Evolutionary conservation across 2,113 vertebrate genomes (phyloP), one percentile per base, ranked within the genome.

Genomic region (Microtus montanus): DNA sequence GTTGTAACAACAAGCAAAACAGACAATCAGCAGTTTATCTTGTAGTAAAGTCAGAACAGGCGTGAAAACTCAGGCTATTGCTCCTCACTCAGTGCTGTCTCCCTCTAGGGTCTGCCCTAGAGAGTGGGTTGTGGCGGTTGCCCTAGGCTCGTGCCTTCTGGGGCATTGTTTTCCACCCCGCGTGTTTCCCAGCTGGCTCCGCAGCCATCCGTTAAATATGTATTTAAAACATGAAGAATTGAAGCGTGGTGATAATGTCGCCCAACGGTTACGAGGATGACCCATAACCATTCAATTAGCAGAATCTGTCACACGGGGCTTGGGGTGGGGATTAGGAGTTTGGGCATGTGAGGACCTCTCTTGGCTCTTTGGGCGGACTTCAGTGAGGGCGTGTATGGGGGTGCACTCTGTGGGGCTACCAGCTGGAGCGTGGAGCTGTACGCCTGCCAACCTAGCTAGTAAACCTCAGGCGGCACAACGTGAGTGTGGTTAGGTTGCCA

Each of bases 211-310:
- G 98, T 99, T 98, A 98, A 98, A 97, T 98, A 98, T 98, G 98
- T 98, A 97, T 98, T 98, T 98, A 98, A 98, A 98, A 98, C 98
- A 98, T 96, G 98, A 98, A 98, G 98, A 99, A 99, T 98, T 98
- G 98, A 99, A 99, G 99, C 99, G 98, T 99, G 98, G 97, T 98
- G 98, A 98, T 98, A 98, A 74, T 96, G 98, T 98, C 98, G 95
- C 98, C 98, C 98, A 99, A 99, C 99, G 98, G 99, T 98, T 98
- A 97, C 93, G 97, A 98, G 98, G 98, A 98, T 98, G 98, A 99
- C 99, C 99, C 97, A 96, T 93, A 97, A 98, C 97, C 96, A 98
- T 98, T 99, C 98, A 98, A 98, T 99, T 98, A 98, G 98, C 96
- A 88, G 97, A 98, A 96, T 97, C 97, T 97, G 97, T 87, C 93